Base-by-base conservation (phyloP, 2,113 vertebrate species). In the Psammodynastes pulverulentus region DNA sequence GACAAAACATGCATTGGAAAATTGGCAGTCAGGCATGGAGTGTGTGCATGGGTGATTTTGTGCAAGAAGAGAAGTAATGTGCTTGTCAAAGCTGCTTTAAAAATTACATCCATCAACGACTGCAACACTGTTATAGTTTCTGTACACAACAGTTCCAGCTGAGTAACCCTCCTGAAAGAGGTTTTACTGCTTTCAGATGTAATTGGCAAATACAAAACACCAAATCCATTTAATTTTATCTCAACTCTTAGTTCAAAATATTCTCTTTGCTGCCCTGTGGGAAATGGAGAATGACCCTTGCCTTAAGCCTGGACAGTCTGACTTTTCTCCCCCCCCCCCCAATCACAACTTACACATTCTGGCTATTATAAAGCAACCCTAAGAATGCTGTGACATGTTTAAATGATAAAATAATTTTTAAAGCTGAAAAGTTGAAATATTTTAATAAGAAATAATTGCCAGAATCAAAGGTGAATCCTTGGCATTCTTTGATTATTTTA, bases 211-310 rank as follows among this genome's bases (percentile, higher is more conserved):
- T 0, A 13, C 39, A 12, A 91, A 92, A 89, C 84, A 86, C 52
- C 13, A 84, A 87, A 54, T 92, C 62, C 29, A 19, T 17, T 91
- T 91, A 84, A 84, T 92, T 91, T 94, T 88, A 88, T 90, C 91
- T 92, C 84, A 67, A 15, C 29, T 67, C 10, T 67, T 67, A 94
- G 51, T 92, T 91, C 87, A 84, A 92, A 92, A 62, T n/a, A 53
- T 3, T 90, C 72, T 52, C 67, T 1, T 89, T 15, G 23, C 86
- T 84, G 85, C 54, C 46, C 87, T 91, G 58, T 89, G 45, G 34
- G 21, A 56, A 58, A 92, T 49, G 43, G 45, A 49, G 72, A 26
- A n/a, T 46, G n/a, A 5, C 21, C 34, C 23, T 48, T 89, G 49
- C 89, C 13, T 92, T 58, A 91, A 52, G 53, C 51, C 79, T 1